Percentiles rank a stretch among this genome's conserved stretches.
These are phyloP conservation scores for Zeuzera pyrina DNA, from an alignment of 2,888 invertebrate species.

Conservation along the genomic window DNA sequence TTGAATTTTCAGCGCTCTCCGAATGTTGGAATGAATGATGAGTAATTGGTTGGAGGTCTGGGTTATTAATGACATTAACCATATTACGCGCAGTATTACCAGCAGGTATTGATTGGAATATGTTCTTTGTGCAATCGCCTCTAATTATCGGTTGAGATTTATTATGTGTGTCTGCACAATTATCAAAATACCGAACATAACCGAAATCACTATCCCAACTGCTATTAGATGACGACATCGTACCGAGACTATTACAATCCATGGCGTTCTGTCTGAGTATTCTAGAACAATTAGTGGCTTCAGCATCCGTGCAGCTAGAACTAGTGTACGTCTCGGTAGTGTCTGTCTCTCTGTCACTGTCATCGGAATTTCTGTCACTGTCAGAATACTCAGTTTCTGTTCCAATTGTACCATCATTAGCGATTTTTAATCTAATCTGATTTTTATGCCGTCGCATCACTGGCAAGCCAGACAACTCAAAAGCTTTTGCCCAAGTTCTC, in stretches of 20 bases:
- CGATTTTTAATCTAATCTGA: conserved; percentile 52
- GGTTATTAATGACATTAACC: conserved; percentile 18
- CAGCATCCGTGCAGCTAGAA: conserved; percentile 49
- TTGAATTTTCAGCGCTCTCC: conserved; percentile 73
- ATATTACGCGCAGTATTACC: conserved; percentile 19
- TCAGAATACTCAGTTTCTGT: conserved; percentile 58
- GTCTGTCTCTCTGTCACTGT: conserved; percentile 54
- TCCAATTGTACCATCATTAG: conserved; percentile 53
- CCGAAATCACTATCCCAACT: conserved; percentile 77
- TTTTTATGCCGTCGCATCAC: conserved; percentile 60
- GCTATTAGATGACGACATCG: conserved; percentile 61
- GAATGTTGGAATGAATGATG: conserved; percentile 67
- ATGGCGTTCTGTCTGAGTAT: conserved; percentile 75
- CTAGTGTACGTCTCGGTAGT: conserved; percentile 53
- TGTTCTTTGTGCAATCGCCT: conserved; percentile 55
- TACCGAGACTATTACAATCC: conserved; percentile 58
- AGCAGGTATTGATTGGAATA: conserved; percentile 35
- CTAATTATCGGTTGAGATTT: conserved; percentile 26
- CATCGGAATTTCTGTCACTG: conserved; percentile 30
- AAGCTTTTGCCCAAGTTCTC: conserved; percentile 63
- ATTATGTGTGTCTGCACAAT: conserved; percentile 53
- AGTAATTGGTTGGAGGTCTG: conserved; percentile 22
- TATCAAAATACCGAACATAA: conserved; percentile 77
- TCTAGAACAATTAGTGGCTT: conserved; percentile 36
- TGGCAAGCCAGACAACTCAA: conserved; percentile 58